A percentile compares a stretch with the other conserved stretches of the same genome.
Evolutionary conservation across 1,140 invertebrate genomes (phyloP).

Genomic region (Diorhabda elongata): DNA sequence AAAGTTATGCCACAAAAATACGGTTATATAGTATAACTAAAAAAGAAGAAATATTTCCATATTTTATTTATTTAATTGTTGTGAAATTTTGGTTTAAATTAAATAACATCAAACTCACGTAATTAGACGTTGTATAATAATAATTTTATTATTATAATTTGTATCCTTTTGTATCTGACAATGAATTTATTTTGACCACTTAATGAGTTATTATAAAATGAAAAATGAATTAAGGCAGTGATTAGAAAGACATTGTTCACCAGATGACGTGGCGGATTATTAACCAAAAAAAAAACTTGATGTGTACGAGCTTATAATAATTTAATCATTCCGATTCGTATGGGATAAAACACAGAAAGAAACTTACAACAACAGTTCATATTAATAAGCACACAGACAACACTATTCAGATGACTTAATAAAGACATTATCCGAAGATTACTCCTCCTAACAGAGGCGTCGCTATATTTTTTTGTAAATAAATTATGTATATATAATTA

Average conservation of each 20-base stretch:
- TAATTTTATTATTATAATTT: no score
- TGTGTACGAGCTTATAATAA: conserved; percentile 12
- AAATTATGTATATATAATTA: neutral
- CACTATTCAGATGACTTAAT: conserved; percentile 17
- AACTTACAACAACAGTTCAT: conserved; percentile 17
- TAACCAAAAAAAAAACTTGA: conserved; percentile 5
- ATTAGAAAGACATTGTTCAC: conserved; percentile 2
- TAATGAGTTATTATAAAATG: neutral
- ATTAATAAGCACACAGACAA: conserved; percentile 16
- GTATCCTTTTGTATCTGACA: neutral
- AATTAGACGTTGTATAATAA: no score
- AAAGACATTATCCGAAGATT: conserved; percentile 14
- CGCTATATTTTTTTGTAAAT: neutral
- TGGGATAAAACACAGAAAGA: conserved; percentile 5
- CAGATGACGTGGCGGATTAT: conserved; percentile 16
- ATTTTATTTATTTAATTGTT: no score
- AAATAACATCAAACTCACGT: no score
- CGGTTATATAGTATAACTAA: no score
- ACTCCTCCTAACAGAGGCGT: conserved; percentile 6
- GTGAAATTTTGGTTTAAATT: no score
- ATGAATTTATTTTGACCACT: neutral
- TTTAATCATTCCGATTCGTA: conserved; percentile 17
- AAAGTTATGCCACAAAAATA: no score
- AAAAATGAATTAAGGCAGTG: conserved; percentile 1
- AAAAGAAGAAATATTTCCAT: no score